Conservation (phyloP, 2,113 vertebrate species). For the Charadrius vociferus region DNA sequence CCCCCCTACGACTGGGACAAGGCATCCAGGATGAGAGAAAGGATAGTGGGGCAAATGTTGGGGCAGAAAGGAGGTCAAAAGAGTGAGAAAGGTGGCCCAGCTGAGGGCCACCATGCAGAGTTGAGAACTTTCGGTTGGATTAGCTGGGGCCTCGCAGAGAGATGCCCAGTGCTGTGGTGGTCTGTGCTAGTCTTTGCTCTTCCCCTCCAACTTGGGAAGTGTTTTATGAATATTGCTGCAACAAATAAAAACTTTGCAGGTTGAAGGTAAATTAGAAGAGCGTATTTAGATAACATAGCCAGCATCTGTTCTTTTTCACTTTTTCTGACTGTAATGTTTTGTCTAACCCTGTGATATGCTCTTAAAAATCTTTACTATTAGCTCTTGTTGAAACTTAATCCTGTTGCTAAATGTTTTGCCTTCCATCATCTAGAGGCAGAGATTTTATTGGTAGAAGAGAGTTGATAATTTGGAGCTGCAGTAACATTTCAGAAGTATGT, state of each 20-base stretch:
- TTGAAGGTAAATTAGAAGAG: not conserved
- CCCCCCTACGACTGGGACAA: not conserved
- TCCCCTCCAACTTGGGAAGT: not conserved
- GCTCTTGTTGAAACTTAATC: not conserved
- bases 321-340: not conserved
- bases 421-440: not conserved
- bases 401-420: not conserved
- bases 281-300: not conserved
- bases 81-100: not conserved
- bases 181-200: not conserved
- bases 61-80: not conserved
- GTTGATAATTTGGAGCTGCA: slow-evolving; percentile 57
- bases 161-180: not conserved
- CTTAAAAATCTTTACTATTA: not conserved
- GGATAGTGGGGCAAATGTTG: not conserved
- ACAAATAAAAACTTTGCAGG: not conserved
- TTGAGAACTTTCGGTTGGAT: rapidly evolving
- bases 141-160: not conserved
- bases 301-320: not conserved
- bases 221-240: not conserved
- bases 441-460: slow-evolving; percentile 47
- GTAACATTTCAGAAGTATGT: slow-evolving; percentile 60
- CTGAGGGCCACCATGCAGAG: not conserved
- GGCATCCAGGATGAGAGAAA: not conserved
- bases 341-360: rapidly evolving